These are phyloP conservation scores for Vulpes vulpes DNA, from an alignment of 2,113 vertebrate genomes.

Conservation along the genomic window DNA sequence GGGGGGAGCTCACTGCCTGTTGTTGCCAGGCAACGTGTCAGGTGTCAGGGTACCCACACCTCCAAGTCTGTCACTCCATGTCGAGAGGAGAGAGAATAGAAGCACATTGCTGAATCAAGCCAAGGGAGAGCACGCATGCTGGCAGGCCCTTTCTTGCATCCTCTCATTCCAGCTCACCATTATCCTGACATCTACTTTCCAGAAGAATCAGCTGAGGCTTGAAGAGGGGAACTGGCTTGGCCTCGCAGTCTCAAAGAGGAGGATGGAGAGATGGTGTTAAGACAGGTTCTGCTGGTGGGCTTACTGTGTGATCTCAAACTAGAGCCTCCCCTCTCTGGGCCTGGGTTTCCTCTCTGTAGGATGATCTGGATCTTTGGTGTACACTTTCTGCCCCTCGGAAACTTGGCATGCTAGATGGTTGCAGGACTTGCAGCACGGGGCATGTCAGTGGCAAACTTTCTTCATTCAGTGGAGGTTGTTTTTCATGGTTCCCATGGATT, in stretches of 20 bases:
- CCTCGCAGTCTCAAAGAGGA: rapidly evolving
- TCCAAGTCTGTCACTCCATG: rapidly evolving
- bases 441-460: not conserved
- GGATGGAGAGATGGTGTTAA: rapidly evolving
- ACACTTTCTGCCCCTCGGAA: not conserved
- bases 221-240: rapidly evolving
- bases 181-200: rapidly evolving
- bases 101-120: rapidly evolving
- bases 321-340: not conserved
- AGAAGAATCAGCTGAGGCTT: not conserved
- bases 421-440: rapidly evolving
- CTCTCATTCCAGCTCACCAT: not conserved
- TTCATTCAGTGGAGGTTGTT: not conserved
- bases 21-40: not conserved
- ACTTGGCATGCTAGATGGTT: no score
- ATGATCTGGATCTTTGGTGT: not conserved
- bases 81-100: rapidly evolving
- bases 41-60: not conserved
- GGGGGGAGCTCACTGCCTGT: rapidly evolving
- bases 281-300: rapidly evolving
- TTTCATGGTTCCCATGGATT: not conserved
- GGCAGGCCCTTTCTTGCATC: rapidly evolving
- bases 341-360: no score
- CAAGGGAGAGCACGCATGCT: rapidly evolving
- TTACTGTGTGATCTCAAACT: not conserved